A percentile compares a stretch with the other conserved stretches of the same genome.
phyloP scores from a whole-genome alignment of 2,888 invertebrate genomes.

The Busseola fusca region DNA sequence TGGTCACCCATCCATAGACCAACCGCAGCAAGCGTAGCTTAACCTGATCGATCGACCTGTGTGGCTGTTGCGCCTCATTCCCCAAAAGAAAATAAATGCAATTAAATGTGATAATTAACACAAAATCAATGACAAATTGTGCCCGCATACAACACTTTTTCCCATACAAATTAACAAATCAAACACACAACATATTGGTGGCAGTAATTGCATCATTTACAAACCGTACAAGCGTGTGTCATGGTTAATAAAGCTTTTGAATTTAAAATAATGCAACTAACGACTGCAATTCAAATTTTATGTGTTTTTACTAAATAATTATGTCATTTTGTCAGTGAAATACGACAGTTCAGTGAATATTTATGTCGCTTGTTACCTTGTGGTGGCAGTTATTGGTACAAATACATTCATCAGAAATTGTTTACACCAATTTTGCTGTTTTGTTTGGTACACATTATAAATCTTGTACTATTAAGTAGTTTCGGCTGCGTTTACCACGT shows the following conservation, averaged over 20 bases:
- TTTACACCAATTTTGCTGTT: conserved; percentile 27
- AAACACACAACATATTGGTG: conserved; percentile 59
- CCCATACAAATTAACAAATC: conserved; percentile 57
- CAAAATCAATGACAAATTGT: conserved; percentile 58
- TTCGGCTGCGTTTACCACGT: background rate
- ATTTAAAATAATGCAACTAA: conserved; percentile 60
- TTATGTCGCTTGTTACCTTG: conserved; percentile 43
- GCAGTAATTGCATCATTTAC: conserved; percentile 62
- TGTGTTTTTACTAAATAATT: conserved; percentile 59
- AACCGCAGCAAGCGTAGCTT: too few relatives aligned
- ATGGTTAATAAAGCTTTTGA: conserved; percentile 56
- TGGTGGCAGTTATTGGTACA: conserved; percentile 25
- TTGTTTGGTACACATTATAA: background rate
- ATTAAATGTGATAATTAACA: conserved; percentile 51
- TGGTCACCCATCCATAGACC: too few relatives aligned
- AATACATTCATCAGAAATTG: conserved; percentile 32
- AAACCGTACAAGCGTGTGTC: conserved; percentile 49
- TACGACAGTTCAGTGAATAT: conserved; percentile 55
- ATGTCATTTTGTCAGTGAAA: conserved; percentile 53
- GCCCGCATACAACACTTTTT: conserved; percentile 55
- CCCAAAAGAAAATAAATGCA: conserved; percentile 52
- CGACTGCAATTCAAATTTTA: conserved; percentile 54
- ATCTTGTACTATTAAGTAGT: background rate
- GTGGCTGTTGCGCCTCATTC: too few relatives aligned
- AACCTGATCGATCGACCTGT: too few relatives aligned